Evolutionary conservation across 2,888 invertebrate species (phyloP), one percentile per base, ranked within the genome.

Genomic region (Ptilodon capucinus): DNA sequence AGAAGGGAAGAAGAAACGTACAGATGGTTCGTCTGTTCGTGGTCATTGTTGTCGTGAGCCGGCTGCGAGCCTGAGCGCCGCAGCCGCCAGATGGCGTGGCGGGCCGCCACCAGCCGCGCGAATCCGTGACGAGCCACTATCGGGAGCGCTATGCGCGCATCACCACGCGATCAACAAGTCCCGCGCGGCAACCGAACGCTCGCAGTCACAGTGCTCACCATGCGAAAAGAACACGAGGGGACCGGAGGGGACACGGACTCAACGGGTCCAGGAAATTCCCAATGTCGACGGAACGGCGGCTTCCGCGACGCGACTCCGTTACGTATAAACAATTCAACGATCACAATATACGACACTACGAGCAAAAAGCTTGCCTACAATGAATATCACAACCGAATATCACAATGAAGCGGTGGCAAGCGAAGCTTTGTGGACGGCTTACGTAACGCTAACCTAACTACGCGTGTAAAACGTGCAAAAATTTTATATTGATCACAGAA

Each of bases 81-180:
- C 81, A 93, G 91, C 77, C 93, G 92, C 93, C 93, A 94, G 92
- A 94, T 92, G 92, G 94, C 93, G 91, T 93, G 93, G 86, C 93
- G 93, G 71, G 93, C 93, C 85, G 94, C 94, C 92, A 94, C 94
- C 81, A 94, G 93, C 86, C 94, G 93, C 84, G 93, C 94, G 86
- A 94, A 92, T 70, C 93, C 93, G 93, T 94, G 93, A 71, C 93
- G 93, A 92, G 93, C 94, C 94, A 94, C 93, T 71, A 76, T 90
- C 77, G 79, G 65, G 75, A 75, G 81, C 86, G 81, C 86, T 85
- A 84, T 64, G 64, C 83, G 86, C 86, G 83, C 84, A 82, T 73
- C 81, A 86, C 84, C 78, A 68, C 71, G 67, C 70, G 70, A 63
- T 74, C 78, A 79, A 83, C 83, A 80, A 82, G 80, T 77, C 70